Percentiles rank a stretch among this genome's conserved stretches.
Evolutionary conservation across 2,113 vertebrate species (phyloP).

Genomic region (Chaetura pelagica): DNA sequence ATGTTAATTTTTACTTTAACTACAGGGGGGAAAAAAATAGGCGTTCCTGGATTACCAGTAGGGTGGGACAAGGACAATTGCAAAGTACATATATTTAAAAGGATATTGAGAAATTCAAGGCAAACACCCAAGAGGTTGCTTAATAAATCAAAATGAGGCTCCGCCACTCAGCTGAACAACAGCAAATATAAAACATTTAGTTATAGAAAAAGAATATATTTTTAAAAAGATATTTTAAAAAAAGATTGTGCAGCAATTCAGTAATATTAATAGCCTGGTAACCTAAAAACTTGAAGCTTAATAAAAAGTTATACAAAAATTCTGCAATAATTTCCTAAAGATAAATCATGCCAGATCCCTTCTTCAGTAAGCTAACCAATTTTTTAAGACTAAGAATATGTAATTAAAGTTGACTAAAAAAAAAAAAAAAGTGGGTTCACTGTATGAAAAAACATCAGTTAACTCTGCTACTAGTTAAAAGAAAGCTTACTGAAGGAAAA

Average conservation of each 20-base stretch:
- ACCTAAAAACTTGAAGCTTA: not conserved
- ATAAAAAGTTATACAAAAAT: not conserved
- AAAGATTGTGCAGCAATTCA: not conserved
- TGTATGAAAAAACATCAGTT: not conserved
- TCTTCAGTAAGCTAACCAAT: not conserved
- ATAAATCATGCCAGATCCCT: not conserved
- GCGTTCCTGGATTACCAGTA: not conserved
- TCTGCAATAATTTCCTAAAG: not conserved
- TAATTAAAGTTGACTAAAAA: not conserved
- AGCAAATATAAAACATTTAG: not conserved
- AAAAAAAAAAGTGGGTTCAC: not conserved
- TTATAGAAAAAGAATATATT: not conserved
- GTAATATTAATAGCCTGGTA: not conserved
- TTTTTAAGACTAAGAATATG: not conserved
- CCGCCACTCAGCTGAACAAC: not conserved
- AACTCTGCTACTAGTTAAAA: too few relatives aligned
- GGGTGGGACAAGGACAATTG: not conserved
- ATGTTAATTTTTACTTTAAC: not conserved
- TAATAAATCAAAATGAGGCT: not conserved
- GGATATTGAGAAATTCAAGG: not conserved
- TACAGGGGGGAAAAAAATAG: not conserved
- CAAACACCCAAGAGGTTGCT: not conserved
- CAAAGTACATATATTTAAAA: not conserved
- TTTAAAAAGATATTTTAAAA: too few relatives aligned
- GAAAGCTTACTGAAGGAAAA: too few relatives aligned